These are phyloP conservation scores for Aselliscus stoliczkanus DNA, from an alignment of 2,797 vertebrate species.

Conservation along the genomic window DNA sequence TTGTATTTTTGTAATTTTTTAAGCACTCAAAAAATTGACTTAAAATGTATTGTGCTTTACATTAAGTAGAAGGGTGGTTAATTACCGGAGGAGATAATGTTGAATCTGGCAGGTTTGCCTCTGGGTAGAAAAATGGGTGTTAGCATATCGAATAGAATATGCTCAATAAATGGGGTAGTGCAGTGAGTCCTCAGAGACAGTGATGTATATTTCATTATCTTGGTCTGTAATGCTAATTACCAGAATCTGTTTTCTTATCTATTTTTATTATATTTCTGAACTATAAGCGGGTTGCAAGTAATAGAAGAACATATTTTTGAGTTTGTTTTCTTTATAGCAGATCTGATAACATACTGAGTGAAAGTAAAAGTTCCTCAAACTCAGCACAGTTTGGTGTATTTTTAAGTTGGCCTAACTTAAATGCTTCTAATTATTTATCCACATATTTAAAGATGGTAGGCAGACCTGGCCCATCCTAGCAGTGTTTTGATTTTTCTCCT, in stretches of 20 bases:
- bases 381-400: background rate
- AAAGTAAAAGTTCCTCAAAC: background rate
- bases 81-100: background rate
- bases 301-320: background rate
- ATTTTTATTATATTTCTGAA: slow-evolving; percentile 2
- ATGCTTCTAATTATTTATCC: background rate
- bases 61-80: slow-evolving; percentile 17
- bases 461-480: background rate
- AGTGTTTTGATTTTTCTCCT: slow-evolving; percentile 35
- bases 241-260: background rate
- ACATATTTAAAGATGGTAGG: background rate
- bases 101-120: slow-evolving; percentile 15
- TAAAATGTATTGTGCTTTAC: background rate
- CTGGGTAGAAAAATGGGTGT: background rate
- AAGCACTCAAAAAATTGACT: background rate
- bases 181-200: background rate
- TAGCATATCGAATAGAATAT: slow-evolving; percentile 28
- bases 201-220: background rate
- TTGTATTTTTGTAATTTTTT: background rate
- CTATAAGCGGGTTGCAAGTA: background rate
- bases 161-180: background rate
- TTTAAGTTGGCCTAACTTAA: slow-evolving; percentile 21
- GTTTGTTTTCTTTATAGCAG: background rate
- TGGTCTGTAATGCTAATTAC: background rate
- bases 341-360: slow-evolving; percentile 24